These are phyloP conservation scores for Chloropsis hardwickii DNA, from an alignment of 2,113 vertebrate genomes.

Conservation along the genomic window DNA sequence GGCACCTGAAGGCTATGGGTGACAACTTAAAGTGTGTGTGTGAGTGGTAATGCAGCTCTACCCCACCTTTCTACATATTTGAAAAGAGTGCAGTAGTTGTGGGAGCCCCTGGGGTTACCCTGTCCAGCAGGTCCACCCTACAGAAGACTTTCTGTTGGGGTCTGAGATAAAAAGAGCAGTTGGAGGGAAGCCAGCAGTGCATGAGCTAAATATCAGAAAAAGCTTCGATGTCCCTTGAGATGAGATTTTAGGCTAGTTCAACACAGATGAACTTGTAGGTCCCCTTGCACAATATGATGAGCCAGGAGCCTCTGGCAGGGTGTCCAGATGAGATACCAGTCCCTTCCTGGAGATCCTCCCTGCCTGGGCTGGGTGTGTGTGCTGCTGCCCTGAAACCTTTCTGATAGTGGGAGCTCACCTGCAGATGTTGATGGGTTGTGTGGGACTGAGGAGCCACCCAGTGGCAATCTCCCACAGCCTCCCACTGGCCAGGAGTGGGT, in stretches of 20 bases:
- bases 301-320: background rate
- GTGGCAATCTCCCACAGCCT: background rate
- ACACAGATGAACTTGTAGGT: background rate
- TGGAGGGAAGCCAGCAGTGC: background rate
- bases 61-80: background rate
- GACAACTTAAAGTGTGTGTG: background rate
- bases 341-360: background rate
- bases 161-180: background rate
- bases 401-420: background rate
- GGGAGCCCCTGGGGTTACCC: background rate
- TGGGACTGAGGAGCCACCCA: slow-evolving; percentile 12
- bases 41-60: background rate
- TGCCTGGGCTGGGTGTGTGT: background rate
- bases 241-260: background rate
- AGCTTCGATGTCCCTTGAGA: background rate
- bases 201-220: background rate
- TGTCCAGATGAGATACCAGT: background rate
- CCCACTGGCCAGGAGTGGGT: background rate
- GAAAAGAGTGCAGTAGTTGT: background rate
- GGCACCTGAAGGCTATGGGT: background rate
- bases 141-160: background rate
- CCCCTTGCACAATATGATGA: background rate
- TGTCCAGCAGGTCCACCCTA: background rate
- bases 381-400: background rate
- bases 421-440: background rate